Conservation (phyloP, 2,113 vertebrate genomes). For the Cavia porcellus region DNA sequence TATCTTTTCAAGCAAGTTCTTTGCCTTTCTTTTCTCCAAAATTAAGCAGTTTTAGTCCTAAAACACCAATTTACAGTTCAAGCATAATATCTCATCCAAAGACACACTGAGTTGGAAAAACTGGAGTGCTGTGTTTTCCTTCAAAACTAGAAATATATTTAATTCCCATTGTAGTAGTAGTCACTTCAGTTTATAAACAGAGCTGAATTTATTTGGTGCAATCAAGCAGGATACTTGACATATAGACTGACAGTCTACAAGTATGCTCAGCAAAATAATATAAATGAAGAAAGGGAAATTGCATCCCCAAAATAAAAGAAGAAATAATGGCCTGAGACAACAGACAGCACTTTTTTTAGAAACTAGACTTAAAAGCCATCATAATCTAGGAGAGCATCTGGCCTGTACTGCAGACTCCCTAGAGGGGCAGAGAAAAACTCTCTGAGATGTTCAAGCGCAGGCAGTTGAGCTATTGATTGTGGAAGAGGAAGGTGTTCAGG, state of each 20-base stretch:
- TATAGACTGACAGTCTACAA: constrained; percentile 73
- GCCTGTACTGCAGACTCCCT: constrained; percentile 72
- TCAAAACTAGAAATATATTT: background rate
- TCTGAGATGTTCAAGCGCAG: constrained; percentile 7
- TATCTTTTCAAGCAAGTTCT: background rate
- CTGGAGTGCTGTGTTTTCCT: background rate
- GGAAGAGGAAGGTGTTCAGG: background rate
- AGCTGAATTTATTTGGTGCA: constrained; percentile 73
- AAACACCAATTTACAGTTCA: background rate
- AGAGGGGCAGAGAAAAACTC: constrained; percentile 14
- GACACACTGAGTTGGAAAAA: constrained; percentile 21
- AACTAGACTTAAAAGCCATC: constrained; percentile 74
- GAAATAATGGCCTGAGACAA: constrained; percentile 80
- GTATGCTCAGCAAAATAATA: constrained; percentile 61
- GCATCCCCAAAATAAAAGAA: constrained; percentile 63
- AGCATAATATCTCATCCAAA: background rate
- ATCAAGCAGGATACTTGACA: constrained; percentile 57
- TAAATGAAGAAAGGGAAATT: constrained; percentile 70
- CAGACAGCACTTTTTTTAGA: constrained; percentile 37
- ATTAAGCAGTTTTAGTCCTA: background rate
- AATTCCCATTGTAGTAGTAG: background rate
- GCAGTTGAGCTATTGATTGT: background rate
- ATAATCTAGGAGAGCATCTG: constrained; percentile 74
- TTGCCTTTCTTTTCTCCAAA: background rate
- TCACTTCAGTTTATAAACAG: background rate